A percentile compares a stretch with the other conserved stretches of the same genome.
These are phyloP conservation scores for Drosophila kohkoa DNA, from an alignment of 1,140 invertebrate genomes.

Conservation along the genomic window DNA sequence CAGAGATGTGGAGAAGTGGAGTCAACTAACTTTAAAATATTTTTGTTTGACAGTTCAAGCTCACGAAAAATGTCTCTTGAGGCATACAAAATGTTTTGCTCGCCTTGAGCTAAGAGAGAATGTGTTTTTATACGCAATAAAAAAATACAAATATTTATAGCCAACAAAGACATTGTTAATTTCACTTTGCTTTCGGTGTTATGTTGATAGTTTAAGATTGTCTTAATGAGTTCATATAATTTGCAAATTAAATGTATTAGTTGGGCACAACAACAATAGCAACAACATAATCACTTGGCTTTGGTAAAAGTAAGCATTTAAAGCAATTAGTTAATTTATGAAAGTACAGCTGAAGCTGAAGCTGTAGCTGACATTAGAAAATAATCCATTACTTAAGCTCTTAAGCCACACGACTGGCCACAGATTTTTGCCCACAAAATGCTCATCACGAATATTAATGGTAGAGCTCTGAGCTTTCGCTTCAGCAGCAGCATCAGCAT, in stretches of 20 bases:
- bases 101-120: too few species aligned
- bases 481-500: background rate
- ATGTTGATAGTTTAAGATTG: too few species aligned
- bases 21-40: slow-evolving; percentile 20
- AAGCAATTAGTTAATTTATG: slow-evolving; percentile 20
- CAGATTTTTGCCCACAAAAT: slow-evolving; percentile 16
- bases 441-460: slow-evolving; percentile 42
- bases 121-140: too few species aligned
- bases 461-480: slow-evolving; percentile 13
- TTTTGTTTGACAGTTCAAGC: slow-evolving; percentile 5
- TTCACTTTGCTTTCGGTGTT: too few species aligned
- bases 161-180: too few species aligned
- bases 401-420: background rate
- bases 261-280: too few species aligned
- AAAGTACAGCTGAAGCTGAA: background rate
- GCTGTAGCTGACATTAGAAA: background rate
- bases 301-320: background rate
- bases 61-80: background rate
- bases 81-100: background rate
- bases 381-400: slow-evolving; percentile 7
- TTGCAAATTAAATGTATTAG: too few species aligned
- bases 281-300: background rate
- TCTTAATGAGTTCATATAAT: too few species aligned
- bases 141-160: too few species aligned
- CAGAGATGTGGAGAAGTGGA: slow-evolving; percentile 7